Percentiles rank a stretch among this genome's conserved stretches.
Conservation (phyloP, 2,888 invertebrate genomes). For the Mesoligia furuncula region DNA sequence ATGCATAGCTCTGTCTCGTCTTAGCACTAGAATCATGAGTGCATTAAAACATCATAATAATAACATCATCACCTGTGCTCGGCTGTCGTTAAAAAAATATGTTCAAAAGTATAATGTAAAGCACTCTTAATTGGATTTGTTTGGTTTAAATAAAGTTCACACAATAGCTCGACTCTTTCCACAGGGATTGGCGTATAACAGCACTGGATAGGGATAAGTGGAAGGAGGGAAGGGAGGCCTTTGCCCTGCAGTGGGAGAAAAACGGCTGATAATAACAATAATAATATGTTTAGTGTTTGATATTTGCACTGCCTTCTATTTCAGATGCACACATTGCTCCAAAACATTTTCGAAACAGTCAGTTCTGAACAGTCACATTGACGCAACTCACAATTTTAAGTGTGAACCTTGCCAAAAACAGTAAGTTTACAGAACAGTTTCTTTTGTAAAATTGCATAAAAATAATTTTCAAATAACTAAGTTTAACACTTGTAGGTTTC, state of each 20-base stretch:
- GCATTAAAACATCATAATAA: background rate
- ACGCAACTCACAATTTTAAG: constrained; percentile 77
- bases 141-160: background rate
- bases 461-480: constrained; percentile 1
- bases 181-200: too few relatives aligned
- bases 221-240: too few relatives aligned
- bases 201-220: too few relatives aligned
- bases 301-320: constrained; percentile 54
- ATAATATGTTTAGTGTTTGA: background rate
- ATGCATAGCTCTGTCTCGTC: background rate
- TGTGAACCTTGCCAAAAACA: constrained; percentile 80
- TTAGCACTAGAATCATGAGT: background rate
- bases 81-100: background rate
- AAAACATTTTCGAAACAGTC: constrained; percentile 80
- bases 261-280: too few relatives aligned
- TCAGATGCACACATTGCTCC: constrained; percentile 81
- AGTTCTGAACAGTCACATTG: constrained; percentile 78
- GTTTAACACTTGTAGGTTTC: constrained; percentile 76
- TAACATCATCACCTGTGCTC: background rate
- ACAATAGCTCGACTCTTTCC: too few relatives aligned
- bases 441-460: background rate
- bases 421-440: constrained; percentile 73
- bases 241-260: too few relatives aligned
- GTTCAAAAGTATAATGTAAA: background rate
- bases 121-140: background rate